A percentile compares a stretch with the other conserved stretches of the same genome.
Evolutionary conservation across 2,113 vertebrate species (phyloP).

Genomic region (Pangasianodon hypophthalmus): DNA sequence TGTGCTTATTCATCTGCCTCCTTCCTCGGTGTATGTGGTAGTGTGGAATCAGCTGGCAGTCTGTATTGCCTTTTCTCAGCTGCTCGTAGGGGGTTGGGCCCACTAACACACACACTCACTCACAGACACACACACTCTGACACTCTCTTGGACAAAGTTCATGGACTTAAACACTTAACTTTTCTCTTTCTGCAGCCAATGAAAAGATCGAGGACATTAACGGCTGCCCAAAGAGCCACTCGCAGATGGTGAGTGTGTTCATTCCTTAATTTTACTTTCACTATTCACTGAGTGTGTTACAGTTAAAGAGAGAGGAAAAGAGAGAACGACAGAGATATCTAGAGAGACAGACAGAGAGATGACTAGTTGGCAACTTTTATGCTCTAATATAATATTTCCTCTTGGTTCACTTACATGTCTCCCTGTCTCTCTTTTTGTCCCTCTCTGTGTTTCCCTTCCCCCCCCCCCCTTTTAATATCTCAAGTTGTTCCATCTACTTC

Average conservation of each 20-base stretch:
- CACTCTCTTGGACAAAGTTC: not conserved
- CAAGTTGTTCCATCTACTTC: no score
- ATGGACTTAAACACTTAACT: not conserved
- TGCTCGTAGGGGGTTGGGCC: conserved; percentile 80
- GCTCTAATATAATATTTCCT: not conserved
- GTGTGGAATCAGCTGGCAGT: conserved; percentile 71
- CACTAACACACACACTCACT: conserved; percentile 59
- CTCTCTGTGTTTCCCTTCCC: not conserved
- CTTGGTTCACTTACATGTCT: not conserved
- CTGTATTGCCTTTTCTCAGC: conserved; percentile 79
- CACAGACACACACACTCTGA: not conserved
- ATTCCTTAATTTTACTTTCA: not conserved
- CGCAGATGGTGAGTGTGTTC: conserved; percentile 92
- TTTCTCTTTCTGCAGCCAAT: conserved; percentile 81
- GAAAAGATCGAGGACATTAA: conserved; percentile 99
- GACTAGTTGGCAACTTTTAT: not conserved
- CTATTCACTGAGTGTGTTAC: conserved; percentile 9
- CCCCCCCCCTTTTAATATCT: no score
- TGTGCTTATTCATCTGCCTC: conserved; percentile 28
- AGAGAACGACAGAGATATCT: no score
- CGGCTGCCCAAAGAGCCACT: conserved; percentile 93
- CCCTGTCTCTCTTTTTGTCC: not conserved
- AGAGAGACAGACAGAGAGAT: not conserved
- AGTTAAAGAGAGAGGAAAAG: not conserved
- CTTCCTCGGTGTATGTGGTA: conserved; percentile 19